Base-by-base conservation (phyloP, 2,888 invertebrate genomes). In the Drymonia ruficornis region DNA sequence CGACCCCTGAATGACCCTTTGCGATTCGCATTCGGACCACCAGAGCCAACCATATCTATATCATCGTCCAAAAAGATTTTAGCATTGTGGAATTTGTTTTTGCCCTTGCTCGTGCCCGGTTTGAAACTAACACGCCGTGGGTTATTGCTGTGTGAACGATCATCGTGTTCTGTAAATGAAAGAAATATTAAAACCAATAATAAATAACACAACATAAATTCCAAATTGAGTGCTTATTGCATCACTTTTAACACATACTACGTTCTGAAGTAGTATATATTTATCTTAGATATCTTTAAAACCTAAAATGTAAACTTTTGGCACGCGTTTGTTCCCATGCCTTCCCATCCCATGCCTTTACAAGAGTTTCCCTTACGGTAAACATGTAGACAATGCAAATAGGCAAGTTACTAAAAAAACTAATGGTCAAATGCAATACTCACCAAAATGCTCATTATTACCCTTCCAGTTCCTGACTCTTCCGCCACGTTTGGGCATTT, bases 1-100 rank as follows among this genome's bases (percentile, higher is more conserved):
- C 86, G 78, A 2, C 91, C 87, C 72, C 89, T 80, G 51, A 82
- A 86, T 1, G 80, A 58, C 0, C 86, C 85, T 63, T 84, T 86
- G n/a, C 83, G 80, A 6, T 69, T 64, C n/a, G 67, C 63, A 19
- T 75, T 72, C 43, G 69, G 73, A 1, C 78, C 74, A 48, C 77
- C 83, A 15, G 86, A 80, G 2, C 87, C 88, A 28, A 89, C 89
- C 95, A 95, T 95, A 62, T 95, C 95, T 69, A 95, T 93, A 70
- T 95, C 95, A 80, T 95, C 95, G 67, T 95, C 94, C 50, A 94
- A 84, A n/a, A 95, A 64, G 49, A 94, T 83, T 54, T 91, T 87
- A 2, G 91, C 84, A 59, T 89, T 72, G 53, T 71, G 84, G 61
- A 89, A 89, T 67, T 92, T 91, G 57, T 88, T 88, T 65, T 89